Conservation (phyloP, 30 jellyfish, hydroid and myxozoan species). For the Aurelia aurita region DNA sequence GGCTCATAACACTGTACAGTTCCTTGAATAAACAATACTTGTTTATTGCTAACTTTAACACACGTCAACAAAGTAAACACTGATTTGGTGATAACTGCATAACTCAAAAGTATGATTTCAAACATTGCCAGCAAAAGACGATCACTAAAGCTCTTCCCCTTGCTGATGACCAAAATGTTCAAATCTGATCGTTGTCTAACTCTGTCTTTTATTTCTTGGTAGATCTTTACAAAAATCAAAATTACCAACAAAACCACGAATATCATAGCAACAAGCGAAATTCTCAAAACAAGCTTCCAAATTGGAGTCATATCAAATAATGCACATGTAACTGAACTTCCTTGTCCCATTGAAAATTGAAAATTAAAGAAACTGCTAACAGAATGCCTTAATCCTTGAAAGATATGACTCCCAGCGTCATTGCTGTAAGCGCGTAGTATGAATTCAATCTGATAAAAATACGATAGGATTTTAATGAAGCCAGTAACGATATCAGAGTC, state of each 20-base stretch:
- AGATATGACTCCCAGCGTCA: neutral
- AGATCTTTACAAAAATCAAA: neutral
- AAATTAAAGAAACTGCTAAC: conserved; percentile 35
- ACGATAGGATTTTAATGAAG: conserved; percentile 27
- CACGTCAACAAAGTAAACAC: conserved; percentile 27
- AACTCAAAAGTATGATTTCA: conserved; percentile 39
- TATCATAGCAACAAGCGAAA: neutral
- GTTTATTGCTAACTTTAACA: neutral
- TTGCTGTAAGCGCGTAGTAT: neutral
- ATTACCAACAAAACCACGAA: neutral
- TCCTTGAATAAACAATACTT: conserved; percentile 44
- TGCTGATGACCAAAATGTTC: no score
- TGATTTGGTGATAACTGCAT: conserved; percentile 15
- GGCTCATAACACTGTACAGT: conserved; percentile 20
- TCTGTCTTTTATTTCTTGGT: neutral
- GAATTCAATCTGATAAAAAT: conserved; percentile 48
- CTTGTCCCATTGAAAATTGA: neutral
- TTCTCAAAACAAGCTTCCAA: neutral
- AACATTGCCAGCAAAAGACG: conserved; percentile 15
- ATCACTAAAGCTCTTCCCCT: no score
- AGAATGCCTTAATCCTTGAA: conserved; percentile 1
- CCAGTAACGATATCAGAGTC: conserved; percentile 1
- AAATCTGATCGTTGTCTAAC: no score
- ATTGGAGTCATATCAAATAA: conserved; percentile 6
- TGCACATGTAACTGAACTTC: conserved; percentile 9